Evolutionary conservation across 92 coral and sea anemone species (phyloP).

Genomic region (Porites evermanni): DNA sequence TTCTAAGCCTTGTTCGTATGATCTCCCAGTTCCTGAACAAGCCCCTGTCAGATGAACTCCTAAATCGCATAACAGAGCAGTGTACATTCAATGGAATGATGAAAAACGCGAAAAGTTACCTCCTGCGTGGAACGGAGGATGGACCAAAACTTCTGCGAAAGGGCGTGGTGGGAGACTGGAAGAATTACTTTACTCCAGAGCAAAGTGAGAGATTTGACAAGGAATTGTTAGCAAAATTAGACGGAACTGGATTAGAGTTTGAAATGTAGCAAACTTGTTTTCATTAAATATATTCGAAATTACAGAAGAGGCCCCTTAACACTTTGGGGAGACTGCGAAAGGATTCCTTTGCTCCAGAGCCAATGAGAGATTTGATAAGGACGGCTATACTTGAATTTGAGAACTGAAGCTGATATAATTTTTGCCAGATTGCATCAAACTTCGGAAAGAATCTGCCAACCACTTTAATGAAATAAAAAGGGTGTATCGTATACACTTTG

Average conservation of each 20-base stretch:
- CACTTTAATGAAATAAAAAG: too few species aligned
- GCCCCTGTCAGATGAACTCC: constrained; percentile 25
- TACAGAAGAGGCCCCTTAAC: too few species aligned
- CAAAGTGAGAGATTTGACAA: not conserved
- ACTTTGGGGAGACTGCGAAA: too few species aligned
- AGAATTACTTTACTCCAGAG: not conserved
- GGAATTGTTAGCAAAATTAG: not conserved
- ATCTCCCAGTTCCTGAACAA: constrained; percentile 22
- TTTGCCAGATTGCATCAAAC: too few species aligned
- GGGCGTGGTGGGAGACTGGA: not conserved
- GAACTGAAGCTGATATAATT: too few species aligned
- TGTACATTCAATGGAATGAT: constrained; percentile 19
- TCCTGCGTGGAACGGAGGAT: not conserved
- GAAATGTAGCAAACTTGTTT: not conserved
- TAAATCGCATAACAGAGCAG: constrained; percentile 16
- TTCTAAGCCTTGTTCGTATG: not conserved
- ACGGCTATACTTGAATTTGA: too few species aligned
- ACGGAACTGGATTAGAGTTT: not conserved
- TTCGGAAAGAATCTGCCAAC: too few species aligned
- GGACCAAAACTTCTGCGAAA: not conserved
- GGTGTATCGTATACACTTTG: too few species aligned
- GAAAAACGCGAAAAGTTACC: constrained; percentile 5
- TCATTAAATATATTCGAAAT: too few species aligned
- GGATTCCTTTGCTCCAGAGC: too few species aligned
- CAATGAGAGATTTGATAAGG: too few species aligned